Percentiles rank a stretch among this genome's conserved stretches.
Conservation (phyloP, 2,888 invertebrate genomes). For the Andrena praecox region DNA sequence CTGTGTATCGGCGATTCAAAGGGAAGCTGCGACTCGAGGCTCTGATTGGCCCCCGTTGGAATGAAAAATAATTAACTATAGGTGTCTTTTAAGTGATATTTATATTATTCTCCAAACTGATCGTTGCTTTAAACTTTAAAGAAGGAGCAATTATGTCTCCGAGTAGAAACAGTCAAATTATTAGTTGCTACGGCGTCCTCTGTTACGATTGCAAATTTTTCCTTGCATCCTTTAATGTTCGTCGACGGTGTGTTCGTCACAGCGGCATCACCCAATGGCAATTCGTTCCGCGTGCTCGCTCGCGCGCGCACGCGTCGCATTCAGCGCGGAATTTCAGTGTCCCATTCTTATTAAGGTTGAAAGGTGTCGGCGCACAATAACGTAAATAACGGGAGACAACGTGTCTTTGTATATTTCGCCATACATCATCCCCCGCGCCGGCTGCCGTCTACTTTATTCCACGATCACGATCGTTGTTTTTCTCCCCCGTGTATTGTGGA, state of each 20-base stretch:
- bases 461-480: slow-evolving; percentile 64
- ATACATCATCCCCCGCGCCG: slow-evolving; percentile 63
- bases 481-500: slow-evolving; percentile 61
- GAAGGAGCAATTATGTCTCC: too few relatives aligned
- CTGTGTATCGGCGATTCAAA: slow-evolving; percentile 2
- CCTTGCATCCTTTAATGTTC: slow-evolving; percentile 5
- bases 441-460: slow-evolving; percentile 62
- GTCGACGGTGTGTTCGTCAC: slow-evolving; percentile 11
- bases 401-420: slow-evolving; percentile 66
- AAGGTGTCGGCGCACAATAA: slow-evolving; percentile 57
- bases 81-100: too few relatives aligned
- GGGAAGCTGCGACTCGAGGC: background rate
- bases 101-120: too few relatives aligned
- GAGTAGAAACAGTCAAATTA: background rate
- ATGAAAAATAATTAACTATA: too few relatives aligned
- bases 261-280: slow-evolving; percentile 44
- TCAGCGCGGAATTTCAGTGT: slow-evolving; percentile 53
- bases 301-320: slow-evolving; percentile 31
- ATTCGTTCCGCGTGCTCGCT: slow-evolving; percentile 44
- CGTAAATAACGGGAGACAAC: slow-evolving; percentile 66
- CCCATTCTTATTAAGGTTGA: slow-evolving; percentile 61
- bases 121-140: too few relatives aligned
- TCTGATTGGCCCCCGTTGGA: too few relatives aligned
- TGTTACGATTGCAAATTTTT: background rate
- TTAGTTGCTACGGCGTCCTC: background rate